These are phyloP conservation scores for Popillia japonica DNA, from an alignment of 1,140 invertebrate genomes.

Conservation along the genomic window DNA sequence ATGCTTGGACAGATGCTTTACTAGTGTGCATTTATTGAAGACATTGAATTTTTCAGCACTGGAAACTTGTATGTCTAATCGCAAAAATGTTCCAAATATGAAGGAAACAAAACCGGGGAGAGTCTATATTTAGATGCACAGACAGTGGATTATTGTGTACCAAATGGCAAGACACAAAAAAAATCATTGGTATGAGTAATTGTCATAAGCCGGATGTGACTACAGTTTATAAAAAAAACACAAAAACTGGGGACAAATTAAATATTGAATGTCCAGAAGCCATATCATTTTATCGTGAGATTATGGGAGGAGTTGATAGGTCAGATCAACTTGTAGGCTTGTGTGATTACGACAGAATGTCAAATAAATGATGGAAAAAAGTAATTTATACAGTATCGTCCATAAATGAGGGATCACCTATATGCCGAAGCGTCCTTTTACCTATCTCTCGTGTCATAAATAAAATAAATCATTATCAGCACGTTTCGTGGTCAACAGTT, in stretches of 20 bases:
- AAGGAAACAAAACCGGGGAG: constrained; percentile 39
- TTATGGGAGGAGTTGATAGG: constrained; percentile 53
- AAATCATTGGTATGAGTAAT: constrained; percentile 47
- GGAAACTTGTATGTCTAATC: constrained; percentile 40
- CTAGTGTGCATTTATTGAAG: constrained; percentile 27
- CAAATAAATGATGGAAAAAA: constrained; percentile 55
- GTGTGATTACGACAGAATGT: constrained; percentile 50
- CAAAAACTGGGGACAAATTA: constrained; percentile 49
- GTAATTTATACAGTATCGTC: constrained; percentile 52
- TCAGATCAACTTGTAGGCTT: constrained; percentile 50
- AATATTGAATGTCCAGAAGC: constrained; percentile 43
- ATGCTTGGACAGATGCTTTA: constrained; percentile 46
- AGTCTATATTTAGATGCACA: constrained; percentile 41
- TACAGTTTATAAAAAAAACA: constrained; percentile 39
- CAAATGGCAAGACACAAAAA: constrained; percentile 51
- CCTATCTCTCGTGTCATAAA: too few relatives aligned
- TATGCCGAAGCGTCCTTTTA: too few relatives aligned
- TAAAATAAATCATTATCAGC: too few relatives aligned
- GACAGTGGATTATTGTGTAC: constrained; percentile 38
- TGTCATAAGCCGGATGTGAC: constrained; percentile 44
- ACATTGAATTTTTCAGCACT: constrained; percentile 39
- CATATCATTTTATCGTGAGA: constrained; percentile 51
- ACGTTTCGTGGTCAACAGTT: too few relatives aligned
- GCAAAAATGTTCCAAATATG: constrained; percentile 44
- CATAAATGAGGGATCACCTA: too few relatives aligned